These are phyloP conservation scores for Gallinago media DNA, from an alignment of 2,113 vertebrate species.

Conservation along the genomic window DNA sequence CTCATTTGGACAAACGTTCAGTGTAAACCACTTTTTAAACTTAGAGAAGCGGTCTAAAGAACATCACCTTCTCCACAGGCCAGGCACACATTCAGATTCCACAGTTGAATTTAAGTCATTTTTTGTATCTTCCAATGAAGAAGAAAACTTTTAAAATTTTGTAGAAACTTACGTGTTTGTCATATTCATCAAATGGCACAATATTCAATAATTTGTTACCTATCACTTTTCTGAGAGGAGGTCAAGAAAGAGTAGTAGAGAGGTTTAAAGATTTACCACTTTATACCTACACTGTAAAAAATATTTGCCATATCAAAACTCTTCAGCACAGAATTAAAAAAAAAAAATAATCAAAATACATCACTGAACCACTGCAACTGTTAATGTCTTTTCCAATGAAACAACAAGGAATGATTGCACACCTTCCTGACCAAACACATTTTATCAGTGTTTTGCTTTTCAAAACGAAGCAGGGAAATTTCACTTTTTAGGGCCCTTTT, in stretches of 20 bases:
- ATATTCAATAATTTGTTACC: background rate
- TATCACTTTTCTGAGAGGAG: background rate
- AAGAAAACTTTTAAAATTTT: background rate
- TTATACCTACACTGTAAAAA: background rate
- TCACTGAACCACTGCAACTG: background rate
- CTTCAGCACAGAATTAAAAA: background rate
- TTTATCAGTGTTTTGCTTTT: background rate
- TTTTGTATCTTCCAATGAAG: background rate
- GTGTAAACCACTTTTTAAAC: background rate
- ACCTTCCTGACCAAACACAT: background rate
- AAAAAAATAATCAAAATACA: background rate
- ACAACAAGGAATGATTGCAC: background rate
- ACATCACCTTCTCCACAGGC: background rate
- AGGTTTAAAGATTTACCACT: background rate
- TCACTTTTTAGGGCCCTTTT: background rate
- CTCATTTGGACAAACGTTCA: background rate
- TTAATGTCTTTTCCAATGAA: background rate
- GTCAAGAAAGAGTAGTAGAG: background rate
- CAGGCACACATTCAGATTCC: background rate
- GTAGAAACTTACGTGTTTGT: background rate
- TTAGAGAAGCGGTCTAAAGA: background rate
- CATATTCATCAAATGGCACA: background rate
- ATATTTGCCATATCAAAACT: background rate
- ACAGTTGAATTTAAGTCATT: fast-evolving
- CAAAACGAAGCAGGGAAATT: background rate